Evolutionary conservation across 2,888 invertebrate genomes (phyloP), one percentile per base, ranked within the genome.

Genomic region (Brachypalpus laphriformis): DNA sequence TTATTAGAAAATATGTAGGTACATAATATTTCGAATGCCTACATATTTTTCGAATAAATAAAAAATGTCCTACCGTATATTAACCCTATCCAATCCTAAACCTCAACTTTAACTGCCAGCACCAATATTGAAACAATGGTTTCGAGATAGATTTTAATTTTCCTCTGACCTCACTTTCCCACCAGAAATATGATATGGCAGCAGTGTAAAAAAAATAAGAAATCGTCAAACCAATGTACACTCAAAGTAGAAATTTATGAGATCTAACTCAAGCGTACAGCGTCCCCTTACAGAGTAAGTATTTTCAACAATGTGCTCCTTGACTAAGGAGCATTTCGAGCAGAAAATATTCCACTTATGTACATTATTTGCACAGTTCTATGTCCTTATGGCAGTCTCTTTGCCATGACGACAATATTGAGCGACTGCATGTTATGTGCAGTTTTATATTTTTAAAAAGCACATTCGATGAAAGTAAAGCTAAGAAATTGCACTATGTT

Each of bases 321-420:
- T 63, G 56, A 78, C 82, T 83, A 78, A 83, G 63, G 68, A 83
- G 61, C 68, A 83, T 74, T 83, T 78, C 82, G 56, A 74, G 78
- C 82, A 83, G 82, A 83, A 83, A 83, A 78, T 83, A 78, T 83
- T 78, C 72, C 78, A 83, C 82, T 78, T 83, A 66, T 72, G 72
- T 72, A 78, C 78, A 78, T 83, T 78, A 78, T 78, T 83, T 77
- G 78, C 71, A 83, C 78, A 83, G 72, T 74, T 72, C 61, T 72
- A 72, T 78, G 82, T 40, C 82, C 72, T 76, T 74, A 72, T 83
- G 54, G 78, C 61, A 78, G 77, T 72, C 31, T 68, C 61, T 72
- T 63, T 74, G 66, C 70, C 63, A 68, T 68, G 82, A 78, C 78
- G 82, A 78, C 78, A 72, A 68, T 83, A 77, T 77, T 82, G 77